Base-by-base conservation (phyloP, 2,888 invertebrate genomes). In the Venustoraphidia nigricollis region DNA sequence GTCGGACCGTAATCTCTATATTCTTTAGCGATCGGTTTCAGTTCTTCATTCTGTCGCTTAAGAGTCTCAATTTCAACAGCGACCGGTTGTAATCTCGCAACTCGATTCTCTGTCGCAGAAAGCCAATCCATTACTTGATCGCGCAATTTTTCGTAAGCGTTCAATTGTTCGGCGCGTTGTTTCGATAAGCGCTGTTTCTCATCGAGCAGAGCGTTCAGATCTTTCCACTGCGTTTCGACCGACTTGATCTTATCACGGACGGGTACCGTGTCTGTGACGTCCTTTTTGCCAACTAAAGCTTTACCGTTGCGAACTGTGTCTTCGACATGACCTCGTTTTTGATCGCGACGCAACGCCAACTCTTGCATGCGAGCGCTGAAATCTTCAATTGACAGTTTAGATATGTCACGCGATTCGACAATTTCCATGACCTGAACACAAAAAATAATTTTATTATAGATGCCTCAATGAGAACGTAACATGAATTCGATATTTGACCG, bases 221-320 rank as follows among this genome's bases (percentile, higher is more conserved):
- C 91, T 45, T 85, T 81, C 94, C 94, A 95, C 59, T 83, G 84
- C 54, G 80, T 81, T 67, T 95, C 93, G 53, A 94, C 69, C 3
- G 81, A 76, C 65, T 90, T 91, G 60, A 93, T 81, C 56, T 82
- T 81, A 64, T 93, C 93, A 36, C 91, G 75, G 10, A 91, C 78
- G 2, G 77, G 77, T 38, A 81, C 83, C 0, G 87, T 87, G 61
- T 93, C 93, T 0, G 91, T 90, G 42, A 92, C 85, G 59, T 93
- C 92, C 56, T 90, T 87, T 70, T 87, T 83, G 9, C 81, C 70
- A 45, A 91, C 76, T 48, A 93, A 69, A 46, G 80, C 81, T 61
- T 86, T 89, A 47, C 92, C 92, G 54, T 76, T 78, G n/a, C 77
- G 75, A 9, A 92, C 74, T 52, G 87, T 81, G 53, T 84, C 83